Conservation (phyloP, 2,888 invertebrate genomes). For the Amphipyra berbera region DNA sequence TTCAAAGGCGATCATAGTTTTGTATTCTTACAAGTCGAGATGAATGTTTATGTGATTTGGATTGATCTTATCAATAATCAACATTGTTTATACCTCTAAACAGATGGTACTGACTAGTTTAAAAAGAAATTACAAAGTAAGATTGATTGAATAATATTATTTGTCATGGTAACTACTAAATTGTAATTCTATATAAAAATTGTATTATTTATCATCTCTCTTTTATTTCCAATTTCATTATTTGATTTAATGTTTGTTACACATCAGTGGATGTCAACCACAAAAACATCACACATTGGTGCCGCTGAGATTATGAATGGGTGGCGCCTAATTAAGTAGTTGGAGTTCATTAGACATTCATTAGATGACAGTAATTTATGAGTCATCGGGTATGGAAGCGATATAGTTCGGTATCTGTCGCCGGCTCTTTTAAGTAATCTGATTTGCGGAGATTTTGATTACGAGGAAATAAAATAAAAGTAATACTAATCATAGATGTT, state of each 20-base stretch:
- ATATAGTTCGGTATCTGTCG: conserved; percentile 14
- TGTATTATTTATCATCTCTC: no score
- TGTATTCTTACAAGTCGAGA: no score
- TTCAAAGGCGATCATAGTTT: no score
- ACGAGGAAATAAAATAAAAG: background rate
- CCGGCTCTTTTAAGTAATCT: conserved; percentile 28
- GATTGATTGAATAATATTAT: no score
- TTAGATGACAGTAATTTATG: conserved; percentile 44
- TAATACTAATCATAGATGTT: no score
- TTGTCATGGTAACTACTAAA: no score
- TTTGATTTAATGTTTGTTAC: conserved; percentile 5
- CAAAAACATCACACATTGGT: conserved; percentile 44
- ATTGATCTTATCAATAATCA: no score
- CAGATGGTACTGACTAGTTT: no score
- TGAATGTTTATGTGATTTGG: no score
- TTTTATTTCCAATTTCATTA: background rate
- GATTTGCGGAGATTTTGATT: conserved; percentile 21
- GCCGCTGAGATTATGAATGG: conserved; percentile 49
- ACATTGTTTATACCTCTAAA: no score
- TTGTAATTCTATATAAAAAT: no score
- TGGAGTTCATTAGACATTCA: conserved; percentile 47
- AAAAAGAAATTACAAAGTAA: no score
- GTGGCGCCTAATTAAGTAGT: conserved; percentile 45
- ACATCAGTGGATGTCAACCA: conserved; percentile 31
- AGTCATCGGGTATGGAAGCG: background rate